Evolutionary conservation across 37 sponge, comb jelly and placozoan genomes (phyloP).

Genomic region (Lycopodina hypogea): DNA sequence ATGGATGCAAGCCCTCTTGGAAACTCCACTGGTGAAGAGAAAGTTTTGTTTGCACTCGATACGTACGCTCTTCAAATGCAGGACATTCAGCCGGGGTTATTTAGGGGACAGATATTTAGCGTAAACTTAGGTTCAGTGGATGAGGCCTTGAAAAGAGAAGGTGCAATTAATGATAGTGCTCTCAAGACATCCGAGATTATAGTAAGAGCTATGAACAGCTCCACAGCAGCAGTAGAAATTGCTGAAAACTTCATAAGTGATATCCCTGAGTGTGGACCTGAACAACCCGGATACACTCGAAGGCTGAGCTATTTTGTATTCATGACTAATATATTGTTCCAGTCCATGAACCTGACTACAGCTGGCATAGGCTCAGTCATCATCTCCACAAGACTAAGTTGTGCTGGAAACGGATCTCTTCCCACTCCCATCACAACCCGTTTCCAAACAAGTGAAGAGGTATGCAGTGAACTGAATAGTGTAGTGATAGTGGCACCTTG

Average conservation of each 20-base stretch:
- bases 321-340: conserved; percentile 23
- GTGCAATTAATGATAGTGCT: neutral
- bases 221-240: conserved; percentile 2
- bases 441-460: neutral
- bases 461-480: neutral
- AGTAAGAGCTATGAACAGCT: neutral
- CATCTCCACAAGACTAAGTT: conserved; percentile 4
- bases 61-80: conserved; percentile 48
- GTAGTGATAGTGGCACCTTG: too few species aligned
- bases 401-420: neutral
- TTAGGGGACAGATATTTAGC: conserved; percentile 20
- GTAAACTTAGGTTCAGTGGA: conserved; percentile 44
- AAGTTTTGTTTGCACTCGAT: neutral
- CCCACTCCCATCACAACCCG: neutral
- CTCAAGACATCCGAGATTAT: conserved; percentile 3
- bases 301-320: conserved; percentile 27
- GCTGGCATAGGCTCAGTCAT: conserved; percentile 11
- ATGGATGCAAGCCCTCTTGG: neutral
- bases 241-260: neutral
- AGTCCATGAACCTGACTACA: neutral
- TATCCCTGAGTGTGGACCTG: neutral
- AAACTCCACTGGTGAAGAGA: neutral
- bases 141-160: neutral
- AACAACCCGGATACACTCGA: neutral
- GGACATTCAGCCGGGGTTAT: conserved; percentile 6